phyloP scores from a whole-genome alignment of 2,888 invertebrate species.

The Latheticus oryzae region DNA sequence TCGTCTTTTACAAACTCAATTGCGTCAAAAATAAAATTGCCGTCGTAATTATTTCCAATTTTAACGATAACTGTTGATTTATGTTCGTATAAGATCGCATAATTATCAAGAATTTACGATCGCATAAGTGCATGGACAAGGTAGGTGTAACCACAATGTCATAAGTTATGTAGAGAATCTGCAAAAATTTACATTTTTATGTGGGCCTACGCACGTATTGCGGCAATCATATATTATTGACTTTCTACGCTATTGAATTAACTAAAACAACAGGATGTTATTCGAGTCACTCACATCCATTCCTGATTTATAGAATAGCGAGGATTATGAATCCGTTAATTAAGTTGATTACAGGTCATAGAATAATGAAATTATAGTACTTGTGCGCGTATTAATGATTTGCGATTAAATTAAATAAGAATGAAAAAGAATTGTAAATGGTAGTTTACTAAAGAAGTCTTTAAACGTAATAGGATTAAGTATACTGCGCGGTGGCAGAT shows the following conservation, averaged over 20 bases:
- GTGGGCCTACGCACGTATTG: constrained; percentile 18
- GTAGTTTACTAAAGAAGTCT: constrained; percentile 38
- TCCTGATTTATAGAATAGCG: constrained; percentile 41
- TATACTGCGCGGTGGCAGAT: constrained; percentile 40
- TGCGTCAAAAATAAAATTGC: constrained; percentile 23
- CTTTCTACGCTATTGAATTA: constrained; percentile 18
- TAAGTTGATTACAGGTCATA: constrained; percentile 38
- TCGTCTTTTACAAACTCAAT: background rate
- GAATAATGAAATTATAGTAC: constrained; percentile 36
- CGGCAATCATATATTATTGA: constrained; percentile 15
- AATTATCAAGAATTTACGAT: constrained; percentile 31
- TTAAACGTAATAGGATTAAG: constrained; percentile 44
- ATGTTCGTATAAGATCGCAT: constrained; percentile 14
- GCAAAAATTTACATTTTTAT: constrained; percentile 15
- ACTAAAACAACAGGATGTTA: constrained; percentile 29
- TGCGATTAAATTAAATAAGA: no score
- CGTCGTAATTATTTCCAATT: constrained; percentile 22
- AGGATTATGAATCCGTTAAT: constrained; percentile 33
- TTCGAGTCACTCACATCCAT: constrained; percentile 16
- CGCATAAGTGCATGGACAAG: constrained; percentile 19
- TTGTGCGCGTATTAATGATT: constrained; percentile 20
- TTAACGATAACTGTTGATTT: constrained; percentile 24
- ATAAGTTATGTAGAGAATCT: constrained; percentile 33
- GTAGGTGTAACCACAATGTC: constrained; percentile 35
- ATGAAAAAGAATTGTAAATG: no score